Evolutionary conservation across 2,797 vertebrate species (phyloP).

Genomic region (Alauda arvensis): DNA sequence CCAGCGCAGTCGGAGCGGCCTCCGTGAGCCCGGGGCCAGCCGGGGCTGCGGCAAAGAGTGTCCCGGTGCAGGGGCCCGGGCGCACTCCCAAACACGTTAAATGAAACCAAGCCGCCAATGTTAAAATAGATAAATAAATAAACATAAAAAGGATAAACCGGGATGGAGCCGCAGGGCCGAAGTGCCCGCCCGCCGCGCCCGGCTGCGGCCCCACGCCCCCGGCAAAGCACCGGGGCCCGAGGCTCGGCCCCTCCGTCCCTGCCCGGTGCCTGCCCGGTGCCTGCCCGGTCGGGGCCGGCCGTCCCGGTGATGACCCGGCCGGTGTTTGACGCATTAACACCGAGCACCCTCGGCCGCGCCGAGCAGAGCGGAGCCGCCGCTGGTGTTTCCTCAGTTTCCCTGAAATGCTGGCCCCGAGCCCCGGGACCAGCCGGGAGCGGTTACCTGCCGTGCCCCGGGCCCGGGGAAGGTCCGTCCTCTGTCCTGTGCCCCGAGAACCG

Average conservation of each 20-base stretch:
- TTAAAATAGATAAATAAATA: not conserved
- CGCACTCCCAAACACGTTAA: not conserved
- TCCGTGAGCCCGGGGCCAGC: not conserved
- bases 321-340: not conserved
- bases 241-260: not conserved
- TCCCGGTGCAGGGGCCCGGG: not conserved
- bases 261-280: not conserved
- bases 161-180: not conserved
- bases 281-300: not conserved
- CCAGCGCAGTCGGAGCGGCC: not conserved
- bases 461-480: not conserved
- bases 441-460: slow-evolving; percentile 28
- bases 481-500: not conserved
- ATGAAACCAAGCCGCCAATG: not conserved
- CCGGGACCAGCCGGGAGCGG: not conserved
- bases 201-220: not conserved
- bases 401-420: not conserved
- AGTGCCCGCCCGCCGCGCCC: not conserved
- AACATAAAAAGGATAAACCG: not conserved
- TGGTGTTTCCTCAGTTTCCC: not conserved
- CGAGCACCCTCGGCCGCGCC: not conserved
- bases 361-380: not conserved
- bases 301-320: not conserved
- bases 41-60: not conserved
- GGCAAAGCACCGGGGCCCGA: not conserved